Percentiles rank a stretch among this genome's conserved stretches.
These are phyloP conservation scores for Teleopsis dalmanni DNA, from an alignment of 1,140 invertebrate species.

Conservation along the genomic window DNA sequence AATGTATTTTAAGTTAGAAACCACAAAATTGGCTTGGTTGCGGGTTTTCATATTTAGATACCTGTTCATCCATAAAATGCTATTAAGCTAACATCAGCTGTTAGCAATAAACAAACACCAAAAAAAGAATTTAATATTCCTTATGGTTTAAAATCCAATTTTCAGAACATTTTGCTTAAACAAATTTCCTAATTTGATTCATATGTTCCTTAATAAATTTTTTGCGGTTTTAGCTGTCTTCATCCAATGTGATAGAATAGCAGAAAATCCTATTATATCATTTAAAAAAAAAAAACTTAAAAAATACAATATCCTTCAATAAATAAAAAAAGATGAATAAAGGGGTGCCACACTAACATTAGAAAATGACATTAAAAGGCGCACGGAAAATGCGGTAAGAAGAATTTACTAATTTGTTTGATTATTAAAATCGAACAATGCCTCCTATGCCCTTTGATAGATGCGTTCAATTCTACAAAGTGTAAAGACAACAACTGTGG, in stretches of 20 bases:
- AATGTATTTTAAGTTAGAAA: too few species aligned
- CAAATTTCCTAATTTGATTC: too few species aligned
- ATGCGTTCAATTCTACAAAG: background rate
- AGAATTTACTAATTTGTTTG: conserved; percentile 1
- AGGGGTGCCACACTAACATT: background rate
- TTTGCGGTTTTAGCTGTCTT: conserved; percentile 5
- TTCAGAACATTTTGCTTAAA: too few species aligned
- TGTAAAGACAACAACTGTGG: conserved; percentile 2
- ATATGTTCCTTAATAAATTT: background rate
- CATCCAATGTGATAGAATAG: background rate
- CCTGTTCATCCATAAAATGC: too few species aligned
- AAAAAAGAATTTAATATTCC: too few species aligned
- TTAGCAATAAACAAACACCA: too few species aligned
- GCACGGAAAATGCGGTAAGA: conserved; percentile 3
- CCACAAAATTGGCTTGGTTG: too few species aligned
- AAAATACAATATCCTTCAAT: background rate
- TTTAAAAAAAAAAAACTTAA: background rate
- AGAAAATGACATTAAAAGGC: conserved; percentile 6
- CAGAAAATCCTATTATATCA: conserved; percentile 7
- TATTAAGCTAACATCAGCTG: too few species aligned
- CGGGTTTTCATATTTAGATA: too few species aligned
- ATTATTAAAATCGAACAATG: background rate
- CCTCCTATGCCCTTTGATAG: background rate
- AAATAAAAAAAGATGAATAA: background rate
- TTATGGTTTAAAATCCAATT: too few species aligned